These are phyloP conservation scores for Prinia subflava DNA, from an alignment of 2,113 vertebrate genomes.

Conservation along the genomic window DNA sequence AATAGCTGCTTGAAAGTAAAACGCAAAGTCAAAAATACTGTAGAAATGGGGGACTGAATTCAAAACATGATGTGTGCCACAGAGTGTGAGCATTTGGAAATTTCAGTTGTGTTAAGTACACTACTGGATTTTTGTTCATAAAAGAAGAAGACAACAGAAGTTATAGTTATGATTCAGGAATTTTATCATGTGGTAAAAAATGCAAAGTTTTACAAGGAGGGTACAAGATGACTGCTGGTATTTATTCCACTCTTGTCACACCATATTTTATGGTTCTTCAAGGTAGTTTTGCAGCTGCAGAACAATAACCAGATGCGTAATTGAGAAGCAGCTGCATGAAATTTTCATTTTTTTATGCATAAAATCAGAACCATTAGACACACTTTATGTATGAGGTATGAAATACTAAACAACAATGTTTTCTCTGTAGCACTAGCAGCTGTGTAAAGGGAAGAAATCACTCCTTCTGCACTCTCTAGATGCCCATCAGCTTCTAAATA, in stretches of 20 bases:
- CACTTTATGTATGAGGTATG: conserved; percentile 21
- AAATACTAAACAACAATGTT: conserved; percentile 42
- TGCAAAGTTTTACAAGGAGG: background rate
- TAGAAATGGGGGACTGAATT: conserved; percentile 3
- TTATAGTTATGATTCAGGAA: background rate
- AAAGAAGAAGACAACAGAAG: background rate
- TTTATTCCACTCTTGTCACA: conserved; percentile 33
- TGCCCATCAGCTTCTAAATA: conserved; percentile 60
- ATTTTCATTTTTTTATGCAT: conserved; percentile 52
- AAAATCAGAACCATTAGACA: conserved; percentile 37
- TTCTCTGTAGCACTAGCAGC: conserved; percentile 49
- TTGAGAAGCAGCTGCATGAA: conserved; percentile 54
- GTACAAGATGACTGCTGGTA: conserved; percentile 12
- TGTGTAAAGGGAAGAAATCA: conserved; percentile 55
- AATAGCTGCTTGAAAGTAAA: conserved; percentile 60
- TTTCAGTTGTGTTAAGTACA: conserved; percentile 17
- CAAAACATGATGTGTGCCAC: background rate
- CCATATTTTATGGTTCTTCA: conserved; percentile 39
- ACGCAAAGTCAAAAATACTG: conserved; percentile 11
- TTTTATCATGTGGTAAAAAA: background rate
- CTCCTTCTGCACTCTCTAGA: conserved; percentile 40
- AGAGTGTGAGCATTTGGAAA: background rate
- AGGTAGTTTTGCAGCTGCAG: conserved; percentile 48
- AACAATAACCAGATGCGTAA: conserved; percentile 63
- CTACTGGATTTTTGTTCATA: background rate